Percentiles rank a stretch among this genome's conserved stretches.
Evolutionary conservation across 2,888 invertebrate genomes (phyloP).

Genomic region (Drosophila demipolita): DNA sequence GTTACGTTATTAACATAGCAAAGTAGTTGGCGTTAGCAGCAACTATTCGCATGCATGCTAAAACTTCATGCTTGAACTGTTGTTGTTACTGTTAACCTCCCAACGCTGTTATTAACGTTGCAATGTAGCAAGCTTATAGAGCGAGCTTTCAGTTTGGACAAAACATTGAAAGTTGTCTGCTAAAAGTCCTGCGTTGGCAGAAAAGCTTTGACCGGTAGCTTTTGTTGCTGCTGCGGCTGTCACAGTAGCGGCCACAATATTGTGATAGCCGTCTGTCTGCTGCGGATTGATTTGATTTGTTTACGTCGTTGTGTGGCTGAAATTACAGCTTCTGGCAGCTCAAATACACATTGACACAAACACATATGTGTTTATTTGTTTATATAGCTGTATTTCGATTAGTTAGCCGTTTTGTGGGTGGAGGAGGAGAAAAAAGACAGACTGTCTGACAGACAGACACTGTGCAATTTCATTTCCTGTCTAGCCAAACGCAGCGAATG

Average conservation of each 20-base stretch:
- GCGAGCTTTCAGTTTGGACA: constrained; percentile 16
- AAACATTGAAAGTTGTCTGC: constrained; percentile 25
- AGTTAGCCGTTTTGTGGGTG: constrained; percentile 38
- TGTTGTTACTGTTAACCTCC: constrained; percentile 20
- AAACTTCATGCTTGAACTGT: constrained; percentile 7
- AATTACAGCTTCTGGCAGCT: constrained; percentile 29
- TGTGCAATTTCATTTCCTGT: constrained; percentile 71
- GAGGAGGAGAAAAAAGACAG: not conserved
- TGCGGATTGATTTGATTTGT: constrained; percentile 53
- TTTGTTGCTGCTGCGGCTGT: constrained; percentile 5
- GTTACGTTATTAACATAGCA: constrained; percentile 24
- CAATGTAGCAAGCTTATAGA: constrained; percentile 22
- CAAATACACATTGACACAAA: constrained; percentile 1
- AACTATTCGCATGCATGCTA: constrained; percentile 1
- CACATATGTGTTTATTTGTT: not conserved
- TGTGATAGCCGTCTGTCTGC: not conserved
- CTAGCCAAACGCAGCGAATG: constrained; percentile 46
- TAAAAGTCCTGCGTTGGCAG: constrained; percentile 37
- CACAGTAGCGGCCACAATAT: constrained; percentile 51
- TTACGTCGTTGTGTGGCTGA: constrained; percentile 43
- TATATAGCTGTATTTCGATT: constrained; percentile 24
- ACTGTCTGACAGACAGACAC: constrained; percentile 6
- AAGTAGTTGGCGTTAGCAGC: constrained; percentile 8
- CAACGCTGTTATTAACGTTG: constrained; percentile 21
- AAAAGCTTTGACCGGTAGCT: constrained; percentile 42